Evolutionary conservation across 1,140 invertebrate species (phyloP).

Genomic region (Dendrolimus punctatus): DNA sequence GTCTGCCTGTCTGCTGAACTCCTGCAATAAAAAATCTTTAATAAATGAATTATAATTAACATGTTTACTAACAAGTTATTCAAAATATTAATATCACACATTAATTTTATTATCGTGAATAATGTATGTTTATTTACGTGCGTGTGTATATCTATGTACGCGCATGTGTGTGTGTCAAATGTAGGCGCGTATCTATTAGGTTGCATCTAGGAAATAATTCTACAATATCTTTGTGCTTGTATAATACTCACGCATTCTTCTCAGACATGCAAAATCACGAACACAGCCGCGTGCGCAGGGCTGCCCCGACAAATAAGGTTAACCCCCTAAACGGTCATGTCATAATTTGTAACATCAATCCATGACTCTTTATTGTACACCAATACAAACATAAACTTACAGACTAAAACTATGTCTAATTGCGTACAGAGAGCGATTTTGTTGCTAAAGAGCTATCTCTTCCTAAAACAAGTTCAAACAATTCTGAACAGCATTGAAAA

Average conservation of each 20-base stretch:
- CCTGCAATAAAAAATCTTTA: too few relatives aligned
- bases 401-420: too few relatives aligned
- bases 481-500: too few relatives aligned
- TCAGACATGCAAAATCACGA: constrained; percentile 64
- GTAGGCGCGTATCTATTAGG: constrained; percentile 36
- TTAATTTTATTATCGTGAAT: neutral
- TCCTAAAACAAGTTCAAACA: too few relatives aligned
- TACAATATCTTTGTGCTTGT: constrained; percentile 62
- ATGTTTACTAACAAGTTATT: constrained; percentile 1
- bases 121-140: neutral
- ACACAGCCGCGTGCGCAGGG: constrained; percentile 35
- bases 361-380: too few relatives aligned
- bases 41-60: too few relatives aligned
- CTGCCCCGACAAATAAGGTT: constrained; percentile 10
- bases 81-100: neutral
- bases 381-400: too few relatives aligned
- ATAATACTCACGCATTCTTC: constrained; percentile 63
- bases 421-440: too few relatives aligned
- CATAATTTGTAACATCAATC: too few relatives aligned
- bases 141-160: constrained; percentile 5
- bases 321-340: too few relatives aligned
- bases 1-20: too few relatives aligned
- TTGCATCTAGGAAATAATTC: constrained; percentile 68
- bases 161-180: constrained; percentile 17
- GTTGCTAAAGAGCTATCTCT: too few relatives aligned